Percentiles rank a stretch among this genome's conserved stretches.
Conservation (phyloP, 2,113 vertebrate species). For the Takifugu flavidus region DNA sequence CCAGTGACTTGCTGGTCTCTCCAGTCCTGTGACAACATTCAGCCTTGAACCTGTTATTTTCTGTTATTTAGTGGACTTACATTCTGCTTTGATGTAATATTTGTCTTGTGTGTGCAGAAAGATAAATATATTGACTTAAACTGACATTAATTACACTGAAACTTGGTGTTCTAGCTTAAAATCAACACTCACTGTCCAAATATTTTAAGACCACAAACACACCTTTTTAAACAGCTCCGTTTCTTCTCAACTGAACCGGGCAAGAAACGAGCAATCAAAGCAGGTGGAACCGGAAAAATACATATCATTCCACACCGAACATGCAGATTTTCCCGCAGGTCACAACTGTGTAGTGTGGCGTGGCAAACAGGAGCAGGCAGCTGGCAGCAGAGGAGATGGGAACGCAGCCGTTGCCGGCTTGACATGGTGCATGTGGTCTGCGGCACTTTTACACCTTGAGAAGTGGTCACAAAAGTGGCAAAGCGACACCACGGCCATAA, state of each 20-base stretch:
- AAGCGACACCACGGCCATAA: slow-evolving; percentile 33
- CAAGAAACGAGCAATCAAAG: slow-evolving; percentile 51
- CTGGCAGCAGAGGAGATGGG: slow-evolving; percentile 47
- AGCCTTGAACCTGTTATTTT: background rate
- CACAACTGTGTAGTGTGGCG: slow-evolving; percentile 29
- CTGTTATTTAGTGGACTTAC: too few species aligned
- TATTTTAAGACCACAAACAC: slow-evolving; percentile 31
- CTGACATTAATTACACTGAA: slow-evolving; percentile 7
- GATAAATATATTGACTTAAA: background rate
- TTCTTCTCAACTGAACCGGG: slow-evolving; percentile 25
- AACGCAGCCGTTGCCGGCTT: slow-evolving; percentile 48
- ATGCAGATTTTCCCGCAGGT: slow-evolving; percentile 64
- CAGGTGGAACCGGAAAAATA: slow-evolving; percentile 45
- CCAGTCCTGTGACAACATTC: background rate
- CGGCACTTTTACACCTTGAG: slow-evolving; percentile 57
- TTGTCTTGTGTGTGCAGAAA: background rate
- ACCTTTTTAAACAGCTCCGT: slow-evolving; percentile 26
- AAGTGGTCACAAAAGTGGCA: slow-evolving; percentile 63
- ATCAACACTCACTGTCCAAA: slow-evolving; percentile 30
- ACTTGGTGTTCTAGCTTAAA: slow-evolving; percentile 20
- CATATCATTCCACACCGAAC: slow-evolving; percentile 63
- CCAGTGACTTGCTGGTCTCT: background rate
- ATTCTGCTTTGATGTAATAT: background rate
- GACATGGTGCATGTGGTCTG: slow-evolving; percentile 10
- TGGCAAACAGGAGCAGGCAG: slow-evolving; percentile 19